Percentiles rank a stretch among this genome's conserved stretches.
Conservation (phyloP, 1,140 invertebrate species). For the Thaumatotibia leucotreta region DNA sequence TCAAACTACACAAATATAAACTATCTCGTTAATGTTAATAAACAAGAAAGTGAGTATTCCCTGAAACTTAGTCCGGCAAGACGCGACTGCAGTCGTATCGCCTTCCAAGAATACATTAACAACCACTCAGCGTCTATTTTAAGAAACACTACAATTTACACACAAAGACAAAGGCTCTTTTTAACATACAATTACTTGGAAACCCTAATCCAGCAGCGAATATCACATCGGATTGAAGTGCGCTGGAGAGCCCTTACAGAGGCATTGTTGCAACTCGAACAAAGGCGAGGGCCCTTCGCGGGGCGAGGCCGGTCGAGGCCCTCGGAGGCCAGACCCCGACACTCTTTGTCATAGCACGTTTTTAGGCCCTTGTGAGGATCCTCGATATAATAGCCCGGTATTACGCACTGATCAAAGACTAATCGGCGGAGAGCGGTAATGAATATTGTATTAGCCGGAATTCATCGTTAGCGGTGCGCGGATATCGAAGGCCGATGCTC, state of each 20-base stretch:
- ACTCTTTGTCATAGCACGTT: constrained; percentile 70
- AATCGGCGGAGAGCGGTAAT: neutral
- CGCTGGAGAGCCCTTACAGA: constrained; percentile 40
- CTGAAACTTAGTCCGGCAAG: neutral
- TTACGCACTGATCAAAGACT: constrained; percentile 13
- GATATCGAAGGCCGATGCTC: neutral
- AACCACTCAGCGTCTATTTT: neutral
- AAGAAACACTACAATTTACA: neutral
- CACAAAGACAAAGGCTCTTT: constrained; percentile 2
- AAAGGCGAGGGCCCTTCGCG: constrained; percentile 62
- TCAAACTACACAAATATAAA: neutral
- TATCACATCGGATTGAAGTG: constrained; percentile 67
- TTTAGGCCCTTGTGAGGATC: constrained; percentile 46
- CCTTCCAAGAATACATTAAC: neutral
- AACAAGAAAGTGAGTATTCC: neutral
- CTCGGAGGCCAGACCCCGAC: constrained; percentile 35
- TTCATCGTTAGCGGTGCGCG: neutral
- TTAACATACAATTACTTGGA: constrained; percentile 9
- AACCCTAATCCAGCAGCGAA: constrained; percentile 57
- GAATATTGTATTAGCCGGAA: neutral
- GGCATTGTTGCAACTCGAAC: constrained; percentile 70
- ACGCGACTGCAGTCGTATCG: neutral
- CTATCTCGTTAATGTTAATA: neutral
- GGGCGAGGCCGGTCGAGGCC: constrained; percentile 56
- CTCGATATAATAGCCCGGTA: constrained; percentile 11